phyloP scores from a whole-genome alignment of 2,888 invertebrate genomes.

The Folsomia candida region DNA sequence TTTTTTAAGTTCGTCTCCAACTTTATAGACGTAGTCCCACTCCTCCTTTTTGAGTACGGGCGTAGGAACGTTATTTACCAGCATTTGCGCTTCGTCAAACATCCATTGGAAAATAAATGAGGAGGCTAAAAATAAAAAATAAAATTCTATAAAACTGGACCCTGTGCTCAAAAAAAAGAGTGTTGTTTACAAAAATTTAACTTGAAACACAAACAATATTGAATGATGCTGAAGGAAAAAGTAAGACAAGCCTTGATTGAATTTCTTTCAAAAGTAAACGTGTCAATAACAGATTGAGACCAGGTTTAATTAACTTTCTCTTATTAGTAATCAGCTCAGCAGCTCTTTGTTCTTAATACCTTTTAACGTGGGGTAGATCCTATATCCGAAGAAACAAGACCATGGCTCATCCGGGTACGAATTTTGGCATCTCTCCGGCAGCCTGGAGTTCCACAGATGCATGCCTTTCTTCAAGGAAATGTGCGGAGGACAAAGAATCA shows the following conservation, averaged over 20 bases:
- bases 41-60: constrained; percentile 79
- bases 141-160: no score
- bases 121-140: constrained; percentile 63
- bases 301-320: not conserved
- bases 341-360: constrained; percentile 57
- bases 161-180: no score
- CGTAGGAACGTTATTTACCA: constrained; percentile 85
- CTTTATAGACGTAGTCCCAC: constrained; percentile 89
- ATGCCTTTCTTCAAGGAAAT: constrained; percentile 72
- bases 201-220: no score
- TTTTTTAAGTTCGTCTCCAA: constrained; percentile 77
- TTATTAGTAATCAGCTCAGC: not conserved
- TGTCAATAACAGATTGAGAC: not conserved
- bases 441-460: constrained; percentile 73
- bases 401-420: constrained; percentile 73
- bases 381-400: constrained; percentile 89
- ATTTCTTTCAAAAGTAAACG: not conserved
- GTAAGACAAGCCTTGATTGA: not conserved
- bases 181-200: no score
- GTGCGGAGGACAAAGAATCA: constrained; percentile 62
- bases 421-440: constrained; percentile 73
- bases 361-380: constrained; percentile 78
- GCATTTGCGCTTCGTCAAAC: constrained; percentile 92
- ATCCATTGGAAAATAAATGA: constrained; percentile 92
- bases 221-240: no score